A percentile compares a stretch with the other conserved stretches of the same genome.
phyloP scores from a whole-genome alignment of 2,888 invertebrate species.

The Gari tellinella region DNA sequence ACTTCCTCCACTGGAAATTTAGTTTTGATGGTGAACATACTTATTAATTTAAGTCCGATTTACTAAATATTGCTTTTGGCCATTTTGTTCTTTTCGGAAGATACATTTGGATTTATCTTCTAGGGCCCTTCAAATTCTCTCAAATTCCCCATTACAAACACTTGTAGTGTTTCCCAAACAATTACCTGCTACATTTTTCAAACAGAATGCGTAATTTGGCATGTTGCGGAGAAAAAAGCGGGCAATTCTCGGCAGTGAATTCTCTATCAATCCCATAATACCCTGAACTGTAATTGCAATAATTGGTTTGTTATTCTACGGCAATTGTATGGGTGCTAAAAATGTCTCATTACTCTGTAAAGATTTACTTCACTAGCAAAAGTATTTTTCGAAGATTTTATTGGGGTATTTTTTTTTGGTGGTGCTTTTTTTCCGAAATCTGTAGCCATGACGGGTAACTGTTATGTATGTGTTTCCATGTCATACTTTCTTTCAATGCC shows the following conservation, averaged over 20 bases:
- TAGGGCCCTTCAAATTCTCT: background rate
- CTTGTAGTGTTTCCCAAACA: slow-evolving; percentile 15
- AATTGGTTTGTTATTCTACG: slow-evolving; percentile 45
- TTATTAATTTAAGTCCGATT: no score
- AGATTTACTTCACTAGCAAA: slow-evolving; percentile 15
- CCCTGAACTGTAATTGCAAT: slow-evolving; percentile 41
- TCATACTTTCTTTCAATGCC: no score
- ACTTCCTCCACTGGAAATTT: no score
- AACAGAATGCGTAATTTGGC: slow-evolving; percentile 16
- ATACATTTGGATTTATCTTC: no score
- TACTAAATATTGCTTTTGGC: no score
- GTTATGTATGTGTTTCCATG: no score
- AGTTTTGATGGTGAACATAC: no score
- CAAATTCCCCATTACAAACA: slow-evolving; percentile 6
- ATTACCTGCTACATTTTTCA: slow-evolving; percentile 16
- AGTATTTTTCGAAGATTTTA: slow-evolving; percentile 6
- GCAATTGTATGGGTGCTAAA: slow-evolving; percentile 19
- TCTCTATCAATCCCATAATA: slow-evolving; percentile 19
- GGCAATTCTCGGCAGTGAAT: slow-evolving; percentile 1
- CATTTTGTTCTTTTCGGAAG: no score
- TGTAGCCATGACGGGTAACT: no score
- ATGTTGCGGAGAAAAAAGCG: slow-evolving; percentile 8
- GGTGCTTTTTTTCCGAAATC: background rate
- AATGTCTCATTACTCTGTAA: slow-evolving; percentile 3
- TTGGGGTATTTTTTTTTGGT: background rate